Percentiles rank a stretch among this genome's conserved stretches.
Evolutionary conservation across 1,140 invertebrate species (phyloP).

Genomic region (Drosophila leontia): DNA sequence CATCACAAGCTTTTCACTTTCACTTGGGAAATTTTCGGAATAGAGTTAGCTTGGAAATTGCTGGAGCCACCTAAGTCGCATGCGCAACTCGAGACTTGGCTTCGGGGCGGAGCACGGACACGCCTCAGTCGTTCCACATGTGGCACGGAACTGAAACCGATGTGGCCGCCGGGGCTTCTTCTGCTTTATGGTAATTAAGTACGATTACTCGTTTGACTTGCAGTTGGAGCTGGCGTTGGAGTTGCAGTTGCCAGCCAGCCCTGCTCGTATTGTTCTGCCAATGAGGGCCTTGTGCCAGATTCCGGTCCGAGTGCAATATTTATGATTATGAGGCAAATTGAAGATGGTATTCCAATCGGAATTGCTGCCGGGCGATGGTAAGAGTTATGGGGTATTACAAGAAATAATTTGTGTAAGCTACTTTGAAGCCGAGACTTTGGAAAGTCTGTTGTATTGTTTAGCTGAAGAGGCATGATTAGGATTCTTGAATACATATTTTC

Average conservation of each 20-base stretch:
- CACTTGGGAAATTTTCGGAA: constrained; percentile 26
- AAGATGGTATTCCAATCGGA: constrained; percentile 31
- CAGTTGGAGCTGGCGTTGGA: constrained; percentile 13
- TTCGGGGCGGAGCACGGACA: constrained; percentile 24
- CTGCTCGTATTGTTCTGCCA: constrained; percentile 47
- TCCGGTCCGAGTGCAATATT: constrained; percentile 47
- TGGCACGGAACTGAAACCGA: constrained; percentile 59
- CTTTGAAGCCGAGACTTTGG: not conserved
- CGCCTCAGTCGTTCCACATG: constrained; percentile 63
- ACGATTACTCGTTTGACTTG: constrained; percentile 45
- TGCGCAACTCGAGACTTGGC: constrained; percentile 15
- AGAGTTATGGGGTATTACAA: constrained; percentile 1
- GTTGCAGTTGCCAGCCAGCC: constrained; percentile 19
- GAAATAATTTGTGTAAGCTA: not conserved
- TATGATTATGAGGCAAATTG: constrained; percentile 40
- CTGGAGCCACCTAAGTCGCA: constrained; percentile 20
- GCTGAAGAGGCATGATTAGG: too few species aligned
- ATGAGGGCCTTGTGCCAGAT: constrained; percentile 65
- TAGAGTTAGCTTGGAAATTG: constrained; percentile 21
- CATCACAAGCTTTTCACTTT: constrained; percentile 54
- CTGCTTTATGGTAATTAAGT: constrained; percentile 60
- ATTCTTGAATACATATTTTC: not conserved
- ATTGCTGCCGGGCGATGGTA: constrained; percentile 9
- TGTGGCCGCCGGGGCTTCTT: constrained; percentile 32
- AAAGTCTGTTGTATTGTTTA: not conserved